Conservation (phyloP, 2,113 vertebrate genomes). For the Chlamydotis undulata region DNA sequence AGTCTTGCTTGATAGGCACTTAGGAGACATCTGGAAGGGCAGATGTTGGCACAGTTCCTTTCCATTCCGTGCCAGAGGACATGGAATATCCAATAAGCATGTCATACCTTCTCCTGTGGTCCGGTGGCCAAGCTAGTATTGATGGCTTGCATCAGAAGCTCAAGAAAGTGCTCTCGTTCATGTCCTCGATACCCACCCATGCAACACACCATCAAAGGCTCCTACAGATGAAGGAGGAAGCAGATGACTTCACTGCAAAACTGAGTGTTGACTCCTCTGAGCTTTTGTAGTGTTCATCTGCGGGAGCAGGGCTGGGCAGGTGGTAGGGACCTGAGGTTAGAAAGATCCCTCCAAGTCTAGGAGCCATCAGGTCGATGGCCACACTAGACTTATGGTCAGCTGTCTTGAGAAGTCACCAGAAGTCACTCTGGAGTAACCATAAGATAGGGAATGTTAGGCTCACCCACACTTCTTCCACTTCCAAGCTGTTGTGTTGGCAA, state of each 20-base stretch:
- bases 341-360: not conserved
- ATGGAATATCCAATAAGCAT: not conserved
- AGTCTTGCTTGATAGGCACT: no score
- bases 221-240: not conserved
- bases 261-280: rapidly evolving
- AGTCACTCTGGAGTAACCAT: not conserved
- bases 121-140: not conserved
- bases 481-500: not conserved
- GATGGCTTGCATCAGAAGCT: not conserved
- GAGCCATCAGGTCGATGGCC: rapidly evolving
- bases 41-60: not conserved
- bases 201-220: not conserved
- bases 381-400: not conserved
- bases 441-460: not conserved
- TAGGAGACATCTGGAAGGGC: not conserved
- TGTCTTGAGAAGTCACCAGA: not conserved
- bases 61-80: no score
- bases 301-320: not conserved
- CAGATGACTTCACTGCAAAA: not conserved
- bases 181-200: not conserved
- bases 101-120: rapidly evolving
- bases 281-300: not conserved
- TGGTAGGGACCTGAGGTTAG: not conserved
- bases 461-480: rapidly evolving
- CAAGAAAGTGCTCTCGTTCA: rapidly evolving